These are phyloP conservation scores for Neolamprologus ventralis DNA, from an alignment of 2,113 vertebrate species.

Conservation along the genomic window DNA sequence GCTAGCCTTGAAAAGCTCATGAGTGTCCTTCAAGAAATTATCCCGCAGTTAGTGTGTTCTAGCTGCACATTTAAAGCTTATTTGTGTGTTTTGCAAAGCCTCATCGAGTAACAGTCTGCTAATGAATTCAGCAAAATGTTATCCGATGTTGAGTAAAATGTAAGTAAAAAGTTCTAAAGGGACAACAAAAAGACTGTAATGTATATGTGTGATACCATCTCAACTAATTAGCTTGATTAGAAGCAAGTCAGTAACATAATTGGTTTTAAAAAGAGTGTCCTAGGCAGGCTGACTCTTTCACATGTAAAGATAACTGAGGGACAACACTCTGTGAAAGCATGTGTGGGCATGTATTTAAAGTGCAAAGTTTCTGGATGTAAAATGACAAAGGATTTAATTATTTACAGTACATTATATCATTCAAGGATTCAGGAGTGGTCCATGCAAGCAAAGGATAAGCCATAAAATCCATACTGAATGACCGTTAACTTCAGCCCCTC, in stretches of 20 bases:
- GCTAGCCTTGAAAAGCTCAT: slow-evolving; percentile 22
- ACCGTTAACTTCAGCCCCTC: not conserved
- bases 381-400: not conserved
- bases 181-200: not conserved
- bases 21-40: not conserved
- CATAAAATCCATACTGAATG: not conserved
- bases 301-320: not conserved
- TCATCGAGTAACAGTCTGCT: not conserved
- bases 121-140: not conserved
- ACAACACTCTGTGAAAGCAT: not conserved
- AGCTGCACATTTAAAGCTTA: not conserved
- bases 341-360: not conserved
- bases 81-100: not conserved
- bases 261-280: not conserved
- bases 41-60: not conserved
- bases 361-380: not conserved
- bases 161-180: not conserved
- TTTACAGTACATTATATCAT: not conserved
- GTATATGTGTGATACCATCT: not conserved
- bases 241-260: not conserved
- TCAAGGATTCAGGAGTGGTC: not conserved
- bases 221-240: not conserved
- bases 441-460: not conserved
- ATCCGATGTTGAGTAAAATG: not conserved
- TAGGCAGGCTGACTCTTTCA: not conserved